phyloP scores from a whole-genome alignment of 2,888 invertebrate species.

The Dichetophora obliterata region DNA sequence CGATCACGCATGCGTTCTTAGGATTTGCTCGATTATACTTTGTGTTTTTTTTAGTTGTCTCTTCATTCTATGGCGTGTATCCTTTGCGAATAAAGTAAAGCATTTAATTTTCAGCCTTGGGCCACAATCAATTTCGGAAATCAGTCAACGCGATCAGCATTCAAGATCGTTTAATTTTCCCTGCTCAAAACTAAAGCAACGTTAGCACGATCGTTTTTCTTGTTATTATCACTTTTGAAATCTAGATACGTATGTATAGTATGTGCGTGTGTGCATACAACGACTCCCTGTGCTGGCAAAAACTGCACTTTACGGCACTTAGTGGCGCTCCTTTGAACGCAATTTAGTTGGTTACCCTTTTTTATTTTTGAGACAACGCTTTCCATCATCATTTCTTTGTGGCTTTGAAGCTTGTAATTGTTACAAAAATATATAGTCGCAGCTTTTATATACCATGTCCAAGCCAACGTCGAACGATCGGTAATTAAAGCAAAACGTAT shows the following conservation, averaged over 20 bases:
- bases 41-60: background rate
- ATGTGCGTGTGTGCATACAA: background rate
- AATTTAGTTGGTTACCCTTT: background rate
- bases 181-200: background rate
- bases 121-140: conserved; percentile 28
- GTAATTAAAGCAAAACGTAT: conserved; percentile 29
- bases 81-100: background rate
- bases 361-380: too few species aligned
- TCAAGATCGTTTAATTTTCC: conserved; percentile 21
- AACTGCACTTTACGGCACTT: background rate
- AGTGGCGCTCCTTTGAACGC: background rate
- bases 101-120: conserved; percentile 26
- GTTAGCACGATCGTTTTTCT: background rate
- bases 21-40: background rate
- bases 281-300: background rate
- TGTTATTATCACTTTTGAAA: background rate
- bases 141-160: conserved; percentile 29
- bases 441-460: background rate
- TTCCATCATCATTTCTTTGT: too few species aligned
- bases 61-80: background rate
- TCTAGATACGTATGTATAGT: background rate
- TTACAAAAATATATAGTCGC: conserved; percentile 14
- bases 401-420: background rate
- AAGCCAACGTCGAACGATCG: background rate
- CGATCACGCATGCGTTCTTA: conserved; percentile 9